Evolutionary conservation across 2,797 vertebrate genomes (phyloP).

Genomic region (Triplophysa yarkandensis): DNA sequence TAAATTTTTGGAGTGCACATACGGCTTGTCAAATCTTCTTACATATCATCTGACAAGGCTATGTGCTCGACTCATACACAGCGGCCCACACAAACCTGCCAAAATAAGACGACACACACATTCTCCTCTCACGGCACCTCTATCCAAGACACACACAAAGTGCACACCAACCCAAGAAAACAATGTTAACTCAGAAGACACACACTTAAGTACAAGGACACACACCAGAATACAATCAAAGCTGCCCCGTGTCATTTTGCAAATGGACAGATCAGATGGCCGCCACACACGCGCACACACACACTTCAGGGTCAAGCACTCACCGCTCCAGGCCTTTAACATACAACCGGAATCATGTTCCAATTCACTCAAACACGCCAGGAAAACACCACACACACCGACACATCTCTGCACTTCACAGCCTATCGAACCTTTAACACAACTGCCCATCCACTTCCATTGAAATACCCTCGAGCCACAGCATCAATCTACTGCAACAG

Average conservation of each 20-base stretch:
- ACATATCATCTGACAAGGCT: constrained; percentile 25
- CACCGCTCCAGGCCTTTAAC: not conserved
- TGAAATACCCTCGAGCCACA: not conserved
- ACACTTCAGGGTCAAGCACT: not conserved
- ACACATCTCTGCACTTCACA: constrained; percentile 26
- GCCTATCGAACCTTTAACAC: constrained; percentile 7
- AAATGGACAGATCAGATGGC: constrained; percentile 23
- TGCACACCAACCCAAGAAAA: not conserved
- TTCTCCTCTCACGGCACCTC: not conserved
- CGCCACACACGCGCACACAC: constrained; percentile 3
- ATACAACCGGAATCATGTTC: not conserved
- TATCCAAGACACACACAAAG: not conserved
- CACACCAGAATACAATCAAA: not conserved
- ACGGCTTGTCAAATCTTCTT: constrained; percentile 17
- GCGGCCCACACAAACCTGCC: constrained; percentile 40
- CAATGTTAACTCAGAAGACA: not conserved
- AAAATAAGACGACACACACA: constrained; percentile 25
- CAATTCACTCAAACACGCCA: constrained; percentile 24
- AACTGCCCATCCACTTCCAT: not conserved
- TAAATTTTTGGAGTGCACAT: no score
- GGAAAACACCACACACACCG: not conserved
- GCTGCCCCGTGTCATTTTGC: not conserved
- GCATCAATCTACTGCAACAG: not conserved
- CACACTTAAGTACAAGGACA: constrained; percentile 13
- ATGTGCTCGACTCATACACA: constrained; percentile 29